Base-by-base conservation (phyloP, 2,888 invertebrate genomes). In the Trichopoda pennipes region DNA sequence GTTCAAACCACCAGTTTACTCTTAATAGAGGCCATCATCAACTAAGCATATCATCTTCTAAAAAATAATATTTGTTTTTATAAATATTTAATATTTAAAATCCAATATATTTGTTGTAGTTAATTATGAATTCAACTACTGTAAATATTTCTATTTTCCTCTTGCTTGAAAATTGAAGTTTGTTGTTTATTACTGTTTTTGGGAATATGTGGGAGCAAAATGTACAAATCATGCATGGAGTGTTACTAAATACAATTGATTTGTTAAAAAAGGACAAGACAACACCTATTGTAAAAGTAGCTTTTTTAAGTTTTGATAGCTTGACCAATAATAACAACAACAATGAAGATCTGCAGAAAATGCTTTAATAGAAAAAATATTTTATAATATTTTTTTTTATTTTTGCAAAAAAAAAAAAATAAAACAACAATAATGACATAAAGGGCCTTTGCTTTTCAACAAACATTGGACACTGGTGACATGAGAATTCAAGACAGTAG, bases 211-310 rank as follows among this genome's bases (percentile, higher is more conserved):
- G 81, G 81, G 78, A 82, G 81, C 81, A 78, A 75, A 82, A 79
- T 79, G 78, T 82, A 79, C 78, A 82, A 82, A 82, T 82, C 81
- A 82, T 79, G 79, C 81, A 82, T 79, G 79, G 81, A 78, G 81
- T 82, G 81, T 82, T 82, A 70, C 81, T 82, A 82, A 82, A 79
- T 82, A 75, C 81, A 82, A 82, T 82, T 82, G 81, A 82, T 82
- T 82, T 82, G 81, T 82, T 81, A 77, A 82, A 78, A 81, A 81
- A 70, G 70, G 81, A 81, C 78, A 81, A 74, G 81, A 81, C 81
- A 81, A 81, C 81, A 81, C 81, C 78, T 81, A 75, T 81, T 81
- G 81, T 81, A 75, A 70, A 75, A 72, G 72, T 74, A 28, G 42
- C 49, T 58, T 51, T 73, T 44, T 53, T 28, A n/a, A 47, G 55